Base-by-base conservation (phyloP, 2,888 invertebrate species). In the Meloe dianella region DNA sequence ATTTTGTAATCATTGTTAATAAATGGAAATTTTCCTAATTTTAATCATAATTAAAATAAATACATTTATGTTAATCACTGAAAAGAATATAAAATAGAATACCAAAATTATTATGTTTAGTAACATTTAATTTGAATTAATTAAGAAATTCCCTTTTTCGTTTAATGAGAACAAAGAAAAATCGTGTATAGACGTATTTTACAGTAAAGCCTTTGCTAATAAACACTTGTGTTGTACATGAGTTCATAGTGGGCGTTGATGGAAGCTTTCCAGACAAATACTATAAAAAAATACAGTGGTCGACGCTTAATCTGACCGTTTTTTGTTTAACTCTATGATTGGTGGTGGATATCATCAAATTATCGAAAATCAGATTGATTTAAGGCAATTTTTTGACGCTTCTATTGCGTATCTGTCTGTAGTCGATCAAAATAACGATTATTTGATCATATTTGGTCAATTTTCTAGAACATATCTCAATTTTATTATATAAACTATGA, bases 111-210 rank as follows among this genome's bases (percentile, higher is more conserved):
- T 12, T 12, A 32, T 32, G 10, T 38, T 3, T 38, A n/a, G 14
- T 4, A n/a, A 38, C 14, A 38, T n/a, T 38, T 14, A 38, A 38
- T 38, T 38, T 38, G 14, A n/a, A 38, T 38, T 38, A n/a, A n/a
- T n/a, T n/a, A n/a, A n/a, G n/a, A n/a, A n/a, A n/a, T n/a, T n/a
- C n/a, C n/a, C n/a, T n/a, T n/a, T n/a, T n/a, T n/a, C n/a, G n/a
- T n/a, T n/a, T n/a, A n/a, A n/a, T 38, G 38, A 38, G 38, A 38
- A 38, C 38, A 38, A 38, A 38, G 38, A 38, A 38, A 38, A n/a
- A 14, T 38, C 38, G n/a, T 38, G 14, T 38, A n/a, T 38, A 38
- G n/a, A n/a, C 38, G 14, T 38, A 38, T 38, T 38, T 38, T 38
- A 38, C 14, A n/a, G 38, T 38, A 14, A n/a, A 38, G 14, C 14